These are phyloP conservation scores for Liodrosophila aerea DNA, from an alignment of 2,888 invertebrate genomes.

Conservation along the genomic window DNA sequence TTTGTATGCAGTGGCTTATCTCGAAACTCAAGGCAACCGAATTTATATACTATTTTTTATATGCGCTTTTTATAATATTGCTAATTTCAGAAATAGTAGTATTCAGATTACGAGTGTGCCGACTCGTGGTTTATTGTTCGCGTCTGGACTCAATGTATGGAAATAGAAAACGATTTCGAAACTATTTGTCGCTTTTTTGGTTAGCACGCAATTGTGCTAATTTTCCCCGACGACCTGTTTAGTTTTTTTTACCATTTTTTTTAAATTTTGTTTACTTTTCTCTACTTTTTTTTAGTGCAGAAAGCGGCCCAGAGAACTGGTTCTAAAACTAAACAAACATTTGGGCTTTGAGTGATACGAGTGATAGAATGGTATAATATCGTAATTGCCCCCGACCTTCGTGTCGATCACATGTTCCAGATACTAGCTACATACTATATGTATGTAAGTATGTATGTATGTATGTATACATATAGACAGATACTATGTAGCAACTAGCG, in stretches of 20 bases:
- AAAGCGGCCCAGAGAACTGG: conserved; percentile 52
- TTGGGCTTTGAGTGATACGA: conserved; percentile 11
- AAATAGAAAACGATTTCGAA: conserved; percentile 56
- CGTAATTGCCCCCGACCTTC: conserved; percentile 44
- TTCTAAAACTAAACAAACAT: conserved; percentile 36
- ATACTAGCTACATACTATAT: conserved; percentile 20
- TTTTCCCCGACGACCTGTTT: conserved; percentile 48
- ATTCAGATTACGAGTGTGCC: conserved; percentile 10
- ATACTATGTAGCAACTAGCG: no score
- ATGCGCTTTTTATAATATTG: not conserved
- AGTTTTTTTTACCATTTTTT: conserved; percentile 27
- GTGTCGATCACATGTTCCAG: conserved; percentile 42
- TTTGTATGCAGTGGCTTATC: conserved; percentile 39
- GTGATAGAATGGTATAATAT: conserved; percentile 21
- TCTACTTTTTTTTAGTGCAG: conserved; percentile 41
- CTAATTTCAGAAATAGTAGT: conserved; percentile 5
- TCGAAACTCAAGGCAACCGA: conserved; percentile 11
- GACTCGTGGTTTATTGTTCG: conserved; percentile 6
- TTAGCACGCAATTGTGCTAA: conserved; percentile 67
- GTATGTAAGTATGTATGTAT: not conserved
- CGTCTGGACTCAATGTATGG: conserved; percentile 14
- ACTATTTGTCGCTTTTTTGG: conserved; percentile 54
- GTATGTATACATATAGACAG: not conserved
- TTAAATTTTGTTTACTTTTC: conserved; percentile 23
- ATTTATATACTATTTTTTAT: conserved; percentile 1